Base-by-base conservation (phyloP, 2,888 invertebrate species). In the Xestoiulus laeticollis region DNA sequence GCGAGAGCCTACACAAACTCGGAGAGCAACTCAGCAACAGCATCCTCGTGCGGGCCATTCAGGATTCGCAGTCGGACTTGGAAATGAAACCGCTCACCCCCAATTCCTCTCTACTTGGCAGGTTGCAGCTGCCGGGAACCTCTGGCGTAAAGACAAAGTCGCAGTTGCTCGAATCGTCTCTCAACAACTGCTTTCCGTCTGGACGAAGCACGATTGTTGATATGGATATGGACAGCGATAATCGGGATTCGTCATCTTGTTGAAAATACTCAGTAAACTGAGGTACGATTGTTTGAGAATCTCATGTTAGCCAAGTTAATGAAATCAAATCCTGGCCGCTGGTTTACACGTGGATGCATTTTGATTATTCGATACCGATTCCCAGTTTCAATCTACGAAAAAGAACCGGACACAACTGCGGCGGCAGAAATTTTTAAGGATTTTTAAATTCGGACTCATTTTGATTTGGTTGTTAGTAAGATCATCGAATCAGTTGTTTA, bases 151-250 rank as follows among this genome's bases (percentile, higher is more conserved):
- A 8, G 19, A 33, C 33, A 19, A 32, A 84, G 8, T 8, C 33
- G 33, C 38, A 84, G 43, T 6, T 38, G 5, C 33, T 84, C 1
- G 38, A 38, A 84, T 84, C 33, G 2, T 38, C 19, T 53, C 53
- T 82, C 19, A 87, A 85, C 33, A 84, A 85, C 85, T 19, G 33
- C 19, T 32, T 48, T 22, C 53, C 14, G 16, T 68, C 68, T 3
- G 87, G 87, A 8, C 26, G 83, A 48, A 84, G 86, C 14, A 89
- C 88, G 0, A 84, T 88, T 16, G 38, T 89, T 10, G 89, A 89
- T 83, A 87, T 89, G 68, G 88, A 87, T 32, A 88, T 88, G 48
- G 89, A 89, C 68, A 88, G 88, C 85, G 89, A 89, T 83, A 88
- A 88, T 59, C 53, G 88, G 19, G 89, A 89, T 86, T 88, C 89